Evolutionary conservation across 2,888 invertebrate species (phyloP).

Genomic region (Yponomeuta malinellus): DNA sequence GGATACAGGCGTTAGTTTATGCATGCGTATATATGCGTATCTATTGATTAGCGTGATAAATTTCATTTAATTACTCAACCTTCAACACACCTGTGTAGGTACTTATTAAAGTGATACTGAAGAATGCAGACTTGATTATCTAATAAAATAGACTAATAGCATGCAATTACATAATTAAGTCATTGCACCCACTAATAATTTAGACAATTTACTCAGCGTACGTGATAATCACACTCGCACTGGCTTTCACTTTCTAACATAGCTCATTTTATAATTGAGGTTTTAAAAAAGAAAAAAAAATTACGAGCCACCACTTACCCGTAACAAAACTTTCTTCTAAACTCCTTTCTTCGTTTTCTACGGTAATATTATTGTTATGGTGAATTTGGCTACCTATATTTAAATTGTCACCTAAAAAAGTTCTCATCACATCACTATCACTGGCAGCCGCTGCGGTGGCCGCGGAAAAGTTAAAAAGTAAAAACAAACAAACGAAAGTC

Average conservation of each 20-base stretch:
- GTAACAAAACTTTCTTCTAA: conserved; percentile 23
- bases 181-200: no score
- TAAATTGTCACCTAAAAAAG: conserved; percentile 10
- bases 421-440: conserved; percentile 32
- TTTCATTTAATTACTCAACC: no score
- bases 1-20: no score
- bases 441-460: conserved; percentile 38
- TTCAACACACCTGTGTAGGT: no score
- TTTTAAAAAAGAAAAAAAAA: background rate
- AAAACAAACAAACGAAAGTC: conserved; percentile 46
- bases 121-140: no score
- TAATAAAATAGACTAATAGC: no score
- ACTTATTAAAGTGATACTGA: no score
- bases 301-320: conserved; percentile 28
- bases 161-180: no score
- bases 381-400: conserved; percentile 27
- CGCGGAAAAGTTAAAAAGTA: conserved; percentile 43
- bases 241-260: background rate
- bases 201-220: no score
- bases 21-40: no score
- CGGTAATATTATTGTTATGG: conserved; percentile 17
- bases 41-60: no score
- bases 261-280: background rate
- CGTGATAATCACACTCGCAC: no score
- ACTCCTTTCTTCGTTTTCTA: conserved; percentile 17